A percentile compares a stretch with the other conserved stretches of the same genome.
These are phyloP conservation scores for Thymallus thymallus DNA, from an alignment of 2,113 vertebrate species.

Conservation along the genomic window DNA sequence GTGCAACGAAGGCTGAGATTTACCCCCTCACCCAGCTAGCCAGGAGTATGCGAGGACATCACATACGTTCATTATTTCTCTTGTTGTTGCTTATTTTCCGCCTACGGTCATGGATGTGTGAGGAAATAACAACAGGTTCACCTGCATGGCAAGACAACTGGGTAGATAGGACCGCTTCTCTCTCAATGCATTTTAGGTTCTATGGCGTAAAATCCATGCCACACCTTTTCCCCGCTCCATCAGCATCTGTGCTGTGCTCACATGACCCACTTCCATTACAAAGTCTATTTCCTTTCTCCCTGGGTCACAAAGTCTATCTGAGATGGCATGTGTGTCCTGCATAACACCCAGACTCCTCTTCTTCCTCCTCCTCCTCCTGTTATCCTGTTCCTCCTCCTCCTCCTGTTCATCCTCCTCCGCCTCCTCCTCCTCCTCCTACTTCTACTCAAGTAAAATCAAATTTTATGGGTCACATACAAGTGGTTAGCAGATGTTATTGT, in stretches of 20 bases:
- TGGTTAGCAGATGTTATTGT: too few species aligned
- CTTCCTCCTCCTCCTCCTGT: too few species aligned
- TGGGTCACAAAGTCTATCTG: neutral
- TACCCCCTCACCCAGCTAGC: too few species aligned
- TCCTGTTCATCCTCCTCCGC: too few species aligned
- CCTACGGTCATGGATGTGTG: neutral
- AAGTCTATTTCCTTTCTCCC: too few species aligned
- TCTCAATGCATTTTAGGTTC: neutral
- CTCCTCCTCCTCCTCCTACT: too few species aligned
- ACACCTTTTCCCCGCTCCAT: neutral
- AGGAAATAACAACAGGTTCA: too few species aligned
- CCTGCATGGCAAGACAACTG: neutral
- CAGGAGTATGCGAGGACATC: neutral
- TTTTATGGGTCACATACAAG: too few species aligned
- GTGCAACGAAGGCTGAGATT: neutral
- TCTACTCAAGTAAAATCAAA: too few species aligned
- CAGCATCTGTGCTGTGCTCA: neutral
- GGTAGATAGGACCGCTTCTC: neutral
- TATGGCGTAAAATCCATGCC: conserved; percentile 29
- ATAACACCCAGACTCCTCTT: too few species aligned
- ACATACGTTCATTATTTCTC: neutral
- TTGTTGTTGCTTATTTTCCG: neutral
- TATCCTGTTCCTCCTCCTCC: too few species aligned
- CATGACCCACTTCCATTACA: conserved; percentile 28
- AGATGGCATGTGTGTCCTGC: neutral